Evolutionary conservation across 2,797 vertebrate species (phyloP).

Genomic region (Clarias fuscus): DNA sequence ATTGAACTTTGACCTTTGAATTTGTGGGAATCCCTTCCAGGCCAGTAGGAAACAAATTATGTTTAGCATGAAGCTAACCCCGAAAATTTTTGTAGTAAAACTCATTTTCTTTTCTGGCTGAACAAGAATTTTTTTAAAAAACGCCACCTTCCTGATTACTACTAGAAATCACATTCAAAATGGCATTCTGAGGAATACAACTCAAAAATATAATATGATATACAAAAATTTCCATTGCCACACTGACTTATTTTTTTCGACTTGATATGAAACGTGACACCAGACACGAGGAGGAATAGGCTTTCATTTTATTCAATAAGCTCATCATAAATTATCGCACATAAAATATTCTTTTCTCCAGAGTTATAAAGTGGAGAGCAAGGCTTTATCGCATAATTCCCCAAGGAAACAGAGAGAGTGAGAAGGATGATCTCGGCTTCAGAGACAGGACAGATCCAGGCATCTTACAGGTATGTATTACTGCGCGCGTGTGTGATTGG

Average conservation of each 20-base stretch:
- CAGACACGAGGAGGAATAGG: conserved; percentile 56
- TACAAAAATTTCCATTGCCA: not conserved
- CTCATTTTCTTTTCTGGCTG: too few species aligned
- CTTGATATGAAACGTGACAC: conserved; percentile 5
- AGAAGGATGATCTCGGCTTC: conserved; percentile 21
- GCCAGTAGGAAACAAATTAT: not conserved
- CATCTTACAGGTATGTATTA: conserved; percentile 14
- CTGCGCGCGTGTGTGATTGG: not conserved
- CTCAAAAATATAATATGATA: not conserved
- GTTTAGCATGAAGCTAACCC: not conserved
- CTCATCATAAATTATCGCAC: conserved; percentile 97
- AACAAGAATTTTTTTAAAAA: not conserved
- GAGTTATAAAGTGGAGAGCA: conserved; percentile 82
- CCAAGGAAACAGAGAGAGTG: conserved; percentile 53
- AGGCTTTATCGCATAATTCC: conserved; percentile 45
- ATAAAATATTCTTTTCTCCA: conserved; percentile 83
- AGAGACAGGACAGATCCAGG: conserved; percentile 42
- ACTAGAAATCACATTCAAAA: too few species aligned
- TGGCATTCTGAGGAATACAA: not conserved
- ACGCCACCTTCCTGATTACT: too few species aligned
- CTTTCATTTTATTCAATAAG: conserved; percentile 91
- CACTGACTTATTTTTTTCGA: not conserved
- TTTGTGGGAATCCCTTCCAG: not conserved
- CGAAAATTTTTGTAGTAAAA: not conserved
- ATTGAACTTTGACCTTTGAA: not conserved